These are phyloP conservation scores for Pandion haliaetus DNA, from an alignment of 2,113 vertebrate genomes.

Conservation along the genomic window DNA sequence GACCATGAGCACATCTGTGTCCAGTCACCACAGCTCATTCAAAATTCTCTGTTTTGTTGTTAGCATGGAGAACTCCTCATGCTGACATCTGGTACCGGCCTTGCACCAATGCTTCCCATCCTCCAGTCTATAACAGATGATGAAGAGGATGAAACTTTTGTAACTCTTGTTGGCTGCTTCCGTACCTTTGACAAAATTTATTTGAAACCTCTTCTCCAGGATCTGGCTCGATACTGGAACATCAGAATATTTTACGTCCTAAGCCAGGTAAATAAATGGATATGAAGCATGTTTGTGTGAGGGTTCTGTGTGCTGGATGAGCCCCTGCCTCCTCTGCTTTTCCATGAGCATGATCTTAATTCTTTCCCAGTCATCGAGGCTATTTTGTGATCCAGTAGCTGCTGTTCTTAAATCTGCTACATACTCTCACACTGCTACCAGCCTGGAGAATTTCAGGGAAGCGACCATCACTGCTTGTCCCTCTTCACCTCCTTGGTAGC, in stretches of 20 bases:
- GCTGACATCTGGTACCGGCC: conserved; percentile 78
- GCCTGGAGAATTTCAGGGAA: neutral
- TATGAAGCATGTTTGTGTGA: neutral
- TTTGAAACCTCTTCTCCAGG: conserved; percentile 75
- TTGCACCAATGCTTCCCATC: conserved; percentile 81
- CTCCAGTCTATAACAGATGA: conserved; percentile 76
- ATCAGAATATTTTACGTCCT: conserved; percentile 76
- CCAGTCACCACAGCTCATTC: neutral
- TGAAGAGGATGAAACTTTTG: conserved; percentile 80
- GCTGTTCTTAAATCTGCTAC: neutral
- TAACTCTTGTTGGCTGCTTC: conserved; percentile 80
- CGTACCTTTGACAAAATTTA: conserved; percentile 76
- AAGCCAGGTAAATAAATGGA: conserved; percentile 72
- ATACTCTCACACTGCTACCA: neutral
- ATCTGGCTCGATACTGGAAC: conserved; percentile 79
- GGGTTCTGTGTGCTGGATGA: neutral
- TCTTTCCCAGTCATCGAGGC: neutral
- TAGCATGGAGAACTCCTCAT: conserved; percentile 80
- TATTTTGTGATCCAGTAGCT: neutral
- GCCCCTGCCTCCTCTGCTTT: neutral
- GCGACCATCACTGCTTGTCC: neutral
- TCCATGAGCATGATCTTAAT: neutral
- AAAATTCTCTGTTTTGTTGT: conserved; percentile 13
- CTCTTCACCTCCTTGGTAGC: neutral
- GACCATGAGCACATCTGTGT: neutral